Conservation (phyloP, 2,113 vertebrate genomes). For the Heteronetta atricapilla region DNA sequence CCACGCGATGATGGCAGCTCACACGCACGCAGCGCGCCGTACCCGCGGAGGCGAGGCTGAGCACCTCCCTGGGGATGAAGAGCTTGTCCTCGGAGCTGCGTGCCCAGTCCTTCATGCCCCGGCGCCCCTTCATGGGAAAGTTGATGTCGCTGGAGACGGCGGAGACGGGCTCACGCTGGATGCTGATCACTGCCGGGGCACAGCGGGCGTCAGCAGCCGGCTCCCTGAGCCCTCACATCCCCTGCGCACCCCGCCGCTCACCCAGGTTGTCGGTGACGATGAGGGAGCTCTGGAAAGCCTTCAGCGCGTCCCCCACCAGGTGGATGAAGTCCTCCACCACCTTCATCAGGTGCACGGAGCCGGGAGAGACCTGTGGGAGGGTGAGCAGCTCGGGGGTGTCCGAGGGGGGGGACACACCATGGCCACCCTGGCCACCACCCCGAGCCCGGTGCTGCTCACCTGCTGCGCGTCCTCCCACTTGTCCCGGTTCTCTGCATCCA, state of each 20-base stretch:
- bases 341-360: slow-evolving; percentile 91
- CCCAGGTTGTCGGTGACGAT: slow-evolving; percentile 96
- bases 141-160: slow-evolving; percentile 98
- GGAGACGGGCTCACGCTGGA: slow-evolving; percentile 93
- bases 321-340: slow-evolving; percentile 99
- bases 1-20: not conserved
- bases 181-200: slow-evolving; percentile 88
- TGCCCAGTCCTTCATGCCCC: slow-evolving; percentile 99
- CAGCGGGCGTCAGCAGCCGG: not conserved
- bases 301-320: slow-evolving; percentile 88
- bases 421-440: rapidly evolving
- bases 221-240: rapidly evolving
- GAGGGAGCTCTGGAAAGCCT: slow-evolving; percentile 96
- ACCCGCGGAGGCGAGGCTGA: slow-evolving; percentile 88
- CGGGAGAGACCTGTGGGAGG: slow-evolving; percentile 86
- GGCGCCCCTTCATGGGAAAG: slow-evolving; percentile 94
- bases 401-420: rapidly evolving
- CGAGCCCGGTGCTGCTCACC: slow-evolving; percentile 64
- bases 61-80: slow-evolving; percentile 96
- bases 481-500: slow-evolving; percentile 92
- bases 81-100: slow-evolving; percentile 95
- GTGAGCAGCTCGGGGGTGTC: not conserved
- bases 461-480: slow-evolving; percentile 98
- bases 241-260: not conserved
- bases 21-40: not conserved